Evolutionary conservation across 2,888 invertebrate genomes (phyloP).

Genomic region (Polyommatus iphigenia): DNA sequence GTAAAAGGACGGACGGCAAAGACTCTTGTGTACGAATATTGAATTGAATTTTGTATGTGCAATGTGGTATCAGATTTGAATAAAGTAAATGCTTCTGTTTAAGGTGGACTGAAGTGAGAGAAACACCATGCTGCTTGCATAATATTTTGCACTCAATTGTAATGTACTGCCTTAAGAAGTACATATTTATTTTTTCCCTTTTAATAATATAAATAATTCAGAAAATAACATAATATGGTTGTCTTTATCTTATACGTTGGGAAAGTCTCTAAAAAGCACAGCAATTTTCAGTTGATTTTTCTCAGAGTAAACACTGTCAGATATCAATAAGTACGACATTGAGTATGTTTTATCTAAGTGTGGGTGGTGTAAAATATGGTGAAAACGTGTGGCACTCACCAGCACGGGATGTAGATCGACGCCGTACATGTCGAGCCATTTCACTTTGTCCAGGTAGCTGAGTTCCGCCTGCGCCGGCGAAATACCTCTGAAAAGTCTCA

Average conservation of each 20-base stretch:
- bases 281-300: too few relatives aligned
- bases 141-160: neutral
- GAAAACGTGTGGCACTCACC: constrained; percentile 79
- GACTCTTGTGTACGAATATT: constrained; percentile 1
- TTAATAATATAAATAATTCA: too few relatives aligned
- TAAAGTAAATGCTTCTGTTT: neutral
- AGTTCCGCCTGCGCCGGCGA: constrained; percentile 95
- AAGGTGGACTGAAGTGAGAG: neutral
- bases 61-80: neutral
- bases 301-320: too few relatives aligned
- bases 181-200: neutral
- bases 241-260: neutral
- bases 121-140: neutral
- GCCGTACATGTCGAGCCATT: constrained; percentile 99
- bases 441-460: constrained; percentile 97
- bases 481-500: constrained; percentile 83
- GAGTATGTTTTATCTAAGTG: too few relatives aligned
- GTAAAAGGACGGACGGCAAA: neutral
- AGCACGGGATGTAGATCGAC: constrained; percentile 97
- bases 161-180: neutral
- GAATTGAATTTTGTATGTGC: constrained; percentile 7
- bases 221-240: too few relatives aligned
- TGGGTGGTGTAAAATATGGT: neutral
- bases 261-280: too few relatives aligned
- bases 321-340: too few relatives aligned